A percentile compares a stretch with the other conserved stretches of the same genome.
These are phyloP conservation scores for Cantharis nigra DNA, from an alignment of 2,888 invertebrate species.

Conservation along the genomic window DNA sequence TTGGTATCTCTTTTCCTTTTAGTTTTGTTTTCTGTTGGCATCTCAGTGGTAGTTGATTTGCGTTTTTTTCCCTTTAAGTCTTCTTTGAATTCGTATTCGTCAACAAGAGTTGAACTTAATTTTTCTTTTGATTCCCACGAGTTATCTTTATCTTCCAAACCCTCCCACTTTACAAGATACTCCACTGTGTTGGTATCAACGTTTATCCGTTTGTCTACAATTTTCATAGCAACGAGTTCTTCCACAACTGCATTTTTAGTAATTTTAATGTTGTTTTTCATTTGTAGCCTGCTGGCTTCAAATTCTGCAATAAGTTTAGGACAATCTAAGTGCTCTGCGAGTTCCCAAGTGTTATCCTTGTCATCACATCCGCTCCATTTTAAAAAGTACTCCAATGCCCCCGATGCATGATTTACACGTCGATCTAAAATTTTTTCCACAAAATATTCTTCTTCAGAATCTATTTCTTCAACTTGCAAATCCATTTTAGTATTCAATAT, in stretches of 20 bases:
- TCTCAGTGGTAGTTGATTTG: not conserved
- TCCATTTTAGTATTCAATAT: too few species aligned
- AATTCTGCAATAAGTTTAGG: conserved; percentile 85
- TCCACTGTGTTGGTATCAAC: too few species aligned
- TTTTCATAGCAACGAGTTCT: too few species aligned
- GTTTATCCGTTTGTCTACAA: too few species aligned
- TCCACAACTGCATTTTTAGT: too few species aligned
- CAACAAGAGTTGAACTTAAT: too few species aligned
- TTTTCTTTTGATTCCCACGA: too few species aligned
- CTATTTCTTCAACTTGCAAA: too few species aligned
- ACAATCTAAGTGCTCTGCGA: conserved; percentile 84
- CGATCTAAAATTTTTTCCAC: conserved; percentile 91
- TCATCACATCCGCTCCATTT: conserved; percentile 80
- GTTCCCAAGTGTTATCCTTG: conserved; percentile 95
- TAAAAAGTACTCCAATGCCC: conserved; percentile 64
- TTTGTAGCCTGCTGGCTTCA: conserved; percentile 62
- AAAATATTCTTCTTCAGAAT: conserved; percentile 60
- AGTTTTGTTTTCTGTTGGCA: too few species aligned
- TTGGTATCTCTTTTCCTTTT: not conserved
- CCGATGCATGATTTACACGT: conserved; percentile 62
- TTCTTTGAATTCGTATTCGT: conserved; percentile 38
- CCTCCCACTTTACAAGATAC: too few species aligned
- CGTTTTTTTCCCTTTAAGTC: not conserved
- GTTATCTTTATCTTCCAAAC: too few species aligned
- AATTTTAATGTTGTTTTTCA: too few species aligned